Evolutionary conservation across 92 coral and sea anemone genomes (phyloP).

Genomic region (Umimayanthus chanpuru): DNA sequence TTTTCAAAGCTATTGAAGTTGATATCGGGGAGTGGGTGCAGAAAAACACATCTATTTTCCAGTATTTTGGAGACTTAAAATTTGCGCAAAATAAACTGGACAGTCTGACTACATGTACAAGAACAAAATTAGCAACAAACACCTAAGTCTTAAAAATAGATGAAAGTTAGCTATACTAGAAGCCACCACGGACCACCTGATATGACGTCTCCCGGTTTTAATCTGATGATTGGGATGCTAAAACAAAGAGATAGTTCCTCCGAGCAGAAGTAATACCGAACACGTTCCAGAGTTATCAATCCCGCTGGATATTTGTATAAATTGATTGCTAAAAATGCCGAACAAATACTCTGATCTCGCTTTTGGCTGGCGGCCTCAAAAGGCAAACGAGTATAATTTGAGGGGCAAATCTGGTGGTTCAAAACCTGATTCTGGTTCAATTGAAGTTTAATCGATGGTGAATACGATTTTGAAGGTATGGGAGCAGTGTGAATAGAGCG

Average conservation of each 20-base stretch:
- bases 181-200: not conserved
- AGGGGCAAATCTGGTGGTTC: not conserved
- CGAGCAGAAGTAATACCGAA: not conserved
- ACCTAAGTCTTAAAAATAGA: not conserved
- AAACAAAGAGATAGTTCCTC: not conserved
- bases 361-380: not conserved
- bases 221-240: not conserved
- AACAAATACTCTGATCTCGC: not conserved
- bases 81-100: too few species aligned
- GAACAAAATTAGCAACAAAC: not conserved
- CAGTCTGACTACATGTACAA: not conserved
- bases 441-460: slow-evolving; percentile 14
- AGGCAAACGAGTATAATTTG: not conserved
- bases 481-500: not conserved
- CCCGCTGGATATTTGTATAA: slow-evolving; percentile 15
- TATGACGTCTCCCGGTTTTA: not conserved
- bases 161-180: not conserved
- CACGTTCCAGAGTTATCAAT: not conserved
- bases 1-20: not conserved
- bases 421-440: not conserved
- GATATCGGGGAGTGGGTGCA: not conserved
- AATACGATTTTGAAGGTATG: not conserved
- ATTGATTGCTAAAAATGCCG: not conserved
- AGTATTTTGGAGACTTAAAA: not conserved
- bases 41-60: not conserved